Conservation (phyloP, 2,113 vertebrate genomes). For the rat (Rattus norvegicus) region GRCr8 NC_086032.1:28024001-28024500, state of each 20-base stretch:
- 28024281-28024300: background rate
- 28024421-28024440: background rate
- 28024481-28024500: background rate
- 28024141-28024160: background rate
- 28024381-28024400: background rate
- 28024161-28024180: constrained; percentile 26
- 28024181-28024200: background rate
- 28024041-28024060: background rate
- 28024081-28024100: background rate
- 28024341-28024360: background rate
- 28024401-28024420: background rate
- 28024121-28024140: background rate
- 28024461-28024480: background rate
- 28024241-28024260: background rate
- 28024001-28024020: background rate
- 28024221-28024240: background rate
- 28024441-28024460: background rate
- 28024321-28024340: background rate
- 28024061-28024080: constrained; percentile 25
- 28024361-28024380: background rate
- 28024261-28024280: background rate
- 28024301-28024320: background rate
- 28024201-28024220: background rate
- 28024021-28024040: background rate
- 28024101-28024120: constrained; percentile 3